A percentile compares a stretch with the other conserved stretches of the same genome.
Evolutionary conservation across 2,888 invertebrate genomes (phyloP).

Genomic region (Drosophila acutilabella): DNA sequence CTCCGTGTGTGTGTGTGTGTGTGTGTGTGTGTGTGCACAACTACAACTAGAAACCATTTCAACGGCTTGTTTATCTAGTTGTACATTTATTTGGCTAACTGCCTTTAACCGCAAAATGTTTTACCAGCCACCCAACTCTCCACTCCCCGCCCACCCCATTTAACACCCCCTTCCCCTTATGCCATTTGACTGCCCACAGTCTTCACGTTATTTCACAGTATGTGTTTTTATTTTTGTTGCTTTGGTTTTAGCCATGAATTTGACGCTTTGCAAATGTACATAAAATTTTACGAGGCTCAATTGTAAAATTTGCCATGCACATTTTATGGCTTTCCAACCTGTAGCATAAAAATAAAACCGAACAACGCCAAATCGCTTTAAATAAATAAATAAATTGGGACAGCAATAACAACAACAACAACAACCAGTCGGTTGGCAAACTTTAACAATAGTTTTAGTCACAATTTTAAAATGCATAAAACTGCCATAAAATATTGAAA

Average conservation of each 20-base stretch:
- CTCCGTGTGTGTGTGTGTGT: constrained; percentile 3
- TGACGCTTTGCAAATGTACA: constrained; percentile 56
- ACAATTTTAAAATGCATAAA: constrained; percentile 50
- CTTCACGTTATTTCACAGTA: constrained; percentile 16
- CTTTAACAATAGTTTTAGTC: constrained; percentile 30
- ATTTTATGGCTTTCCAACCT: constrained; percentile 66
- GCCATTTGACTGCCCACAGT: constrained; percentile 15
- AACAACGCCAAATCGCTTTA: constrained; percentile 48
- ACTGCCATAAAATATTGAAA: constrained; percentile 50
- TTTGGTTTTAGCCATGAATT: constrained; percentile 34
- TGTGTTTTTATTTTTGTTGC: constrained; percentile 14
- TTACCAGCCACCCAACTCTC: constrained; percentile 8
- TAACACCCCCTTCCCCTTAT: constrained; percentile 16
- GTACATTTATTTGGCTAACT: constrained; percentile 78
- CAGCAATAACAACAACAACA: constrained; percentile 3
- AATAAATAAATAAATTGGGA: constrained; percentile 55
- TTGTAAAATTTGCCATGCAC: constrained; percentile 64
- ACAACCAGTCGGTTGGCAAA: constrained; percentile 7
- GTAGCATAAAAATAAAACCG: constrained; percentile 48
- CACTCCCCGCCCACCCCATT: neutral
- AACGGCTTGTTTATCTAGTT: constrained; percentile 75
- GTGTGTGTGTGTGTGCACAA: constrained; percentile 22
- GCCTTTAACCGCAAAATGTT: constrained; percentile 73
- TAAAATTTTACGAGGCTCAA: constrained; percentile 71
- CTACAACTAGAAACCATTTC: constrained; percentile 54